Evolutionary conservation across 1,140 invertebrate species (phyloP).

Genomic region (Bradysia coprophila): DNA sequence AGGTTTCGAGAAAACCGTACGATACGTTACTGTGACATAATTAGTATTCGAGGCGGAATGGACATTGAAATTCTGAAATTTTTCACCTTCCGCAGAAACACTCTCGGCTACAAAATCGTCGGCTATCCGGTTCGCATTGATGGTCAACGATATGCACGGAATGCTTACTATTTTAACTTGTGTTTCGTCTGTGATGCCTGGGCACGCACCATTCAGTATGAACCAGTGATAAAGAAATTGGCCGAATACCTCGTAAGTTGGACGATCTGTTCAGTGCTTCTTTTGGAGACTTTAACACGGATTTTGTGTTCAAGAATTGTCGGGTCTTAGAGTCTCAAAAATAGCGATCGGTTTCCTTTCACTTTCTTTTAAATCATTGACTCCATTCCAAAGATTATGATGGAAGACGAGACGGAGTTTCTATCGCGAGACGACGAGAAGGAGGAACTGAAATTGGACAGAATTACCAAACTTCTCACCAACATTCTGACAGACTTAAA

Average conservation of each 20-base stretch:
- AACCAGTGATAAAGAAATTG: conserved; percentile 81
- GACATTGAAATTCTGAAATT: too few relatives aligned
- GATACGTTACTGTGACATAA: background rate
- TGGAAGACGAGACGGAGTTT: conserved; percentile 66
- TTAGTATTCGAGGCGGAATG: background rate
- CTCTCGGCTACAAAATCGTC: conserved; percentile 70
- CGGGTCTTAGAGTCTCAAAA: too few relatives aligned
- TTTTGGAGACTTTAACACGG: too few relatives aligned
- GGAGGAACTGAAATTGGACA: conserved; percentile 34
- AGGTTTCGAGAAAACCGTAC: too few relatives aligned
- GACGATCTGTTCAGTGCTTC: conserved; percentile 6
- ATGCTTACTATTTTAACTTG: conserved; percentile 87
- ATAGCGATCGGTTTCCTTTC: too few relatives aligned
- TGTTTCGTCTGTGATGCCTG: conserved; percentile 87
- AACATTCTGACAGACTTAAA: conserved; percentile 67
- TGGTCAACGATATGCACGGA: conserved; percentile 77
- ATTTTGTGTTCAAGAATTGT: too few relatives aligned
- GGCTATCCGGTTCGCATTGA: conserved; percentile 86
- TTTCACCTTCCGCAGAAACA: conserved; percentile 35
- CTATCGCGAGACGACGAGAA: too few relatives aligned
- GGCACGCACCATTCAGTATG: conserved; percentile 78
- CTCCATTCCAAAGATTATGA: conserved; percentile 36
- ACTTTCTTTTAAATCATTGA: background rate
- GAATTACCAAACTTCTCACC: conserved; percentile 51
- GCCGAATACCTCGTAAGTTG: conserved; percentile 66